Base-by-base conservation (phyloP, 1,140 invertebrate genomes). In the Mylabris phalerata region DNA sequence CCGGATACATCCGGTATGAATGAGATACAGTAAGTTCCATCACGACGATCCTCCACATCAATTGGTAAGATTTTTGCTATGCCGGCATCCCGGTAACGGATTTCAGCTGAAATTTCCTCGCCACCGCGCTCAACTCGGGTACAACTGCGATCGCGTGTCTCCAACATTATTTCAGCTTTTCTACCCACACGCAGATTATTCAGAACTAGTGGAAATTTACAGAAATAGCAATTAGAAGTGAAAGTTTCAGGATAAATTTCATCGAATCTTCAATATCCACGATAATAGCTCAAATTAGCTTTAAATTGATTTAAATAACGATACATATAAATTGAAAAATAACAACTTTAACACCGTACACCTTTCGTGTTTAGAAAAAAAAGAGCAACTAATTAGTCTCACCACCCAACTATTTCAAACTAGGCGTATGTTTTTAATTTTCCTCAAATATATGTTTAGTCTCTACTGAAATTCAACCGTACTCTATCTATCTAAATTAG, bases 1-100 rank as follows among this genome's bases (percentile, higher is more conserved):
- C 83, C 83, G n/a, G 83, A 75, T 4, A 75, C 70, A 54, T 81
- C 79, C 4, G 84, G 81, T 0, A 77, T 75, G 56, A 87, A 80
- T 2, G 72, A 67, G 6, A 87, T 71, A 7, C 68, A 64, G 70
- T 86, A 86, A 25, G 77, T 78, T 41, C 84, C 84, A 71, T 86
- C 82, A 4, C 78, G 73, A 50, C 76, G 73, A 67, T 86, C 83
- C 1, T 72, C 66, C 26, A 85, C 79, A 13, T 78, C 75, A 9
- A 83, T 78, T n/a, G 41, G 10, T 9, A 75, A 73, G 24, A 79
- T 72, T 50, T 79, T 76, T 6, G 70, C 71, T 57, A 73, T 73
- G 50, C 77, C 75, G 0, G 74, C 75, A 67, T 78, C 76, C 26
- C 73, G 69, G 55, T 73, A 71, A 13, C 67, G 64, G 49, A 80